These are phyloP conservation scores for Motacilla alba DNA, from an alignment of 2,113 vertebrate species.

Conservation along the genomic window DNA sequence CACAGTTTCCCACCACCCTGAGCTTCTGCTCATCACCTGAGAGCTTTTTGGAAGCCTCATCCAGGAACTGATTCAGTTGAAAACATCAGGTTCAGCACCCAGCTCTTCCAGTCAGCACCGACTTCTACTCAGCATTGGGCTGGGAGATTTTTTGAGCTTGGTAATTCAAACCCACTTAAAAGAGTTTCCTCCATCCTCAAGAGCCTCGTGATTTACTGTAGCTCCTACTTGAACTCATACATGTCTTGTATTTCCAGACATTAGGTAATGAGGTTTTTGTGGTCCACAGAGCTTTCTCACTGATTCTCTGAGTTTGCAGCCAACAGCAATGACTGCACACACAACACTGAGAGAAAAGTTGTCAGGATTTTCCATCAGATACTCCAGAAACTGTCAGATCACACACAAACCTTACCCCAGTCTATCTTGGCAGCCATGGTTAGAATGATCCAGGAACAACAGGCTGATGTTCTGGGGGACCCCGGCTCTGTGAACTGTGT, in stretches of 20 bases:
- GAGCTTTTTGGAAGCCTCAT: not conserved
- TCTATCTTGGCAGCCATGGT: not conserved
- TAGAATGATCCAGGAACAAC: not conserved
- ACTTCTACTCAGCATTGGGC: not conserved
- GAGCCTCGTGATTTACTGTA: conserved; percentile 42
- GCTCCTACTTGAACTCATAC: not conserved
- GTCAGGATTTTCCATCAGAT: not conserved
- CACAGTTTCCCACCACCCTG: not conserved
- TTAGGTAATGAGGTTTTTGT: conserved; percentile 64
- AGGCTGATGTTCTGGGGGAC: not conserved
- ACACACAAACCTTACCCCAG: not conserved
- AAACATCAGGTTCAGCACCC: not conserved
- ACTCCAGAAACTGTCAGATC: not conserved
- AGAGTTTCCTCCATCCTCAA: conserved; percentile 28
- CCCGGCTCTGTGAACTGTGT: not conserved
- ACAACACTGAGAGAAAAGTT: not conserved
- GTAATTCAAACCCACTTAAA: conserved; percentile 37
- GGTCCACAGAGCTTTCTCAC: conserved; percentile 40
- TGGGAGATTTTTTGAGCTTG: not conserved
- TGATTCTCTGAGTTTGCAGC: not conserved
- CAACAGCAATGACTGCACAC: not conserved
- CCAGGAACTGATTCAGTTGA: not conserved
- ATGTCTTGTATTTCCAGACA: conserved; percentile 38
- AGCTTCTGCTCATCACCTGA: not conserved
- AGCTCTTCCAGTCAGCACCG: not conserved